phyloP scores from a whole-genome alignment of 2,888 invertebrate species.

The Drosophila kokeensis region DNA sequence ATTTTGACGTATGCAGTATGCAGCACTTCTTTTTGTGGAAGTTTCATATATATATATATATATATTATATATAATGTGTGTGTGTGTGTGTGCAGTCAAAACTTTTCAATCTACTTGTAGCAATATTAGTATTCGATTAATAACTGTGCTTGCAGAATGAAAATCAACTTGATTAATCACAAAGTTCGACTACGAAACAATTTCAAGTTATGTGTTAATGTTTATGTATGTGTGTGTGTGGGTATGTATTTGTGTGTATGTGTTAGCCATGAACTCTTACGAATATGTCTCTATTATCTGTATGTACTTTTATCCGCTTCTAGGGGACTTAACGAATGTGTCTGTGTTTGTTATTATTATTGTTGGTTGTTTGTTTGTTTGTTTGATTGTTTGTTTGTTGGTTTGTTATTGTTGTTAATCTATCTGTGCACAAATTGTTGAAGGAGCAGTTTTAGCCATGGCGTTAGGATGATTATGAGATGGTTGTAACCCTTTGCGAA shows the following conservation, averaged over 20 bases:
- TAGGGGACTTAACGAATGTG: slow-evolving; percentile 14
- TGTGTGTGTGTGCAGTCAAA: slow-evolving; percentile 41
- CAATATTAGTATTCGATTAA: slow-evolving; percentile 13
- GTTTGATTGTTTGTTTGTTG: slow-evolving; percentile 49
- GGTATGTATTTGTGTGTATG: slow-evolving; percentile 42
- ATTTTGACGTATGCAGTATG: slow-evolving; percentile 26
- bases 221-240: slow-evolving; percentile 24
- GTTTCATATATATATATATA: slow-evolving; percentile 42
- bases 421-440: slow-evolving; percentile 71
- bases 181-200: slow-evolving; percentile 55
- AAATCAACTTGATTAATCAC: slow-evolving; percentile 47
- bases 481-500: slow-evolving; percentile 76
- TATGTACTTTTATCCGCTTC: slow-evolving; percentile 53
- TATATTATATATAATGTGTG: slow-evolving; percentile 2
- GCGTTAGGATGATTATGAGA: slow-evolving; percentile 78
- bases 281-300: slow-evolving; percentile 24
- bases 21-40: slow-evolving; percentile 65
- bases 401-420: slow-evolving; percentile 30
- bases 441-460: slow-evolving; percentile 72
- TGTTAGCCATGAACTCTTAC: slow-evolving; percentile 41
- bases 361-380: slow-evolving; percentile 57
- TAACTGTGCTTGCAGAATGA: slow-evolving; percentile 46
- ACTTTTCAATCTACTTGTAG: slow-evolving; percentile 41
- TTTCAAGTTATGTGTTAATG: slow-evolving; percentile 38
- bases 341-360: neutral